Evolutionary conservation across 2,888 invertebrate species (phyloP), one percentile per base, ranked within the genome.

Genomic region (Xestia rhomboidea): DNA sequence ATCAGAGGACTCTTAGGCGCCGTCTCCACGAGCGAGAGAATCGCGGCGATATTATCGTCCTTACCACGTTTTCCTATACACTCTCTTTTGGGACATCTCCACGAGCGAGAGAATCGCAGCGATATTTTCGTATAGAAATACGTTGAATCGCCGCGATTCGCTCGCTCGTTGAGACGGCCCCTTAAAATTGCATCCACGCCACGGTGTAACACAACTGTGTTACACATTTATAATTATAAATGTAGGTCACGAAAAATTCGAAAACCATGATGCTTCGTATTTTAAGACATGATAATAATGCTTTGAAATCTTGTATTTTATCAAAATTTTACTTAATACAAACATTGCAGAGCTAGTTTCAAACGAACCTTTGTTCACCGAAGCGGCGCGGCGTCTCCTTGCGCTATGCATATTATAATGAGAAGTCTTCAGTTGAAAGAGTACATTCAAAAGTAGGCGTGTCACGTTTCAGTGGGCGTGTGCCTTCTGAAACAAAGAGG

Each of bases 401-500:
- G n/a, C 8, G n/a, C 27, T 18, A 1, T 41, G 18, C 5, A 41
- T 41, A 49, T 15, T 41, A 2, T 30, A n/a, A n/a, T 15, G n/a
- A n/a, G 41, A 76, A 38, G 15, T 46, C 46, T 67, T 27, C 27
- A 41, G 67, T 21, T 60, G 10, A 30, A 77, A 77, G 41, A 49
- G 49, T 49, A 67, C 34, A 67, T 49, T 54, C 76, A 76, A 76
- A 75, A 76, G 76, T 49, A 60, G 76, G 76, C 30, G 60, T 41
- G 8, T 21, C 60, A 30, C 15, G 0, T 68, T 68, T 68, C 24
- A 68, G 77, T 60, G 41, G 79, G 77, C 79, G 79, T 78, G 38
- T 64, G 18, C 2, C 1, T 27, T 21, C 64, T 71, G 79, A 71
- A 79, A 66, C 27, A 79, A 78, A 79, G 79, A 49, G 77, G 77